Conservation (phyloP, 2,797 vertebrate species). For the Chlorospingus semifuscus region DNA sequence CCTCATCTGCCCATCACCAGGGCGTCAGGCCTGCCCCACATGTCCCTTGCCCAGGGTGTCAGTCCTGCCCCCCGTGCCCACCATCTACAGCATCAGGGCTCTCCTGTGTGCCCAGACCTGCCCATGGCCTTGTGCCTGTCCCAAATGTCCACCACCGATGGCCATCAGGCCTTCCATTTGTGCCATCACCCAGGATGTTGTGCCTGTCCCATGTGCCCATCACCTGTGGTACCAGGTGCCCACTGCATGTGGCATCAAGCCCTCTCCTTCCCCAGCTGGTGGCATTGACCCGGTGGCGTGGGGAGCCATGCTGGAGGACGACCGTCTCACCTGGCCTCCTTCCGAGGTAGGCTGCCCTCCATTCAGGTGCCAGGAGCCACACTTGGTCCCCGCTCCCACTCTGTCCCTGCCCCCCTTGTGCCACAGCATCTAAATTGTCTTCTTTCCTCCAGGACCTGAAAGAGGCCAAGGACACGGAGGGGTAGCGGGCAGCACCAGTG, state of each 20-base stretch:
- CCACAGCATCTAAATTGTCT: neutral
- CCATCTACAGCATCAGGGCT: neutral
- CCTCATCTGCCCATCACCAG: fast-evolving
- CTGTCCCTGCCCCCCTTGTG: neutral
- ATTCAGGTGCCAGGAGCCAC: neutral
- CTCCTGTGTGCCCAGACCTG: neutral
- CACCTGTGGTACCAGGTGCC: fast-evolving
- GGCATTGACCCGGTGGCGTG: fast-evolving
- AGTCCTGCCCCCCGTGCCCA: neutral
- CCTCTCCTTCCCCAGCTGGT: neutral
- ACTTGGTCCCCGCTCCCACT: neutral
- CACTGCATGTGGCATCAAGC: neutral
- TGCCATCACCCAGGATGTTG: neutral
- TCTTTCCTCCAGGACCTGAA: neutral
- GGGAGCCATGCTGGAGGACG: neutral
- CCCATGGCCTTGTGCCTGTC: neutral
- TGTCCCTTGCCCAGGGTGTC: neutral
- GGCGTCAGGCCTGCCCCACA: fast-evolving
- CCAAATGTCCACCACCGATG: neutral
- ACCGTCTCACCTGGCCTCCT: neutral
- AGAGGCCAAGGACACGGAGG: neutral
- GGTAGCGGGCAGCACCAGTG: neutral
- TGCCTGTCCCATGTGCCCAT: neutral
- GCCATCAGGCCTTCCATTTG: neutral
- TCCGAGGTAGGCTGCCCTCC: neutral